Base-by-base conservation (phyloP, 2,888 invertebrate species). In the Villa cingulata region DNA sequence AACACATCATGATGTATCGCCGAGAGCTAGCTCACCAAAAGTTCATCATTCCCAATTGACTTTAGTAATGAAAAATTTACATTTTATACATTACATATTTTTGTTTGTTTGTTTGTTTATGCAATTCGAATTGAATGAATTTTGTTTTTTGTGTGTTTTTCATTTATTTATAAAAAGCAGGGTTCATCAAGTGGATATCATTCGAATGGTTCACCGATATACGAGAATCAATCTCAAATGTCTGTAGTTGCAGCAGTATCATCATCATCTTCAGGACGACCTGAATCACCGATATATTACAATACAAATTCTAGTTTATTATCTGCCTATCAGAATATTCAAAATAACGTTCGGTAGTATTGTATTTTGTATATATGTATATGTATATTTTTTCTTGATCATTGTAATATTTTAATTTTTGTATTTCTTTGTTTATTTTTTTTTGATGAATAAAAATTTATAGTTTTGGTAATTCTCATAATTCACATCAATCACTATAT, bases 211-310 rank as follows among this genome's bases (percentile, higher is more conserved):
- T 75, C 74, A 42, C 75, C 75, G 1, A 76, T 76, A 32, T 76
- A 76, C 57, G 75, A 76, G 56, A 74, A 74, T 58, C 73, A 68
- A 4, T 62, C 62, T 50, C 63, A 67, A 15, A 62, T 64, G 14
- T 63, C 65, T 4, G 48, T 63, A 1, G 56, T 57, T 52, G 53
- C 49, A 14, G 49, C 38, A 41, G 41, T 49, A 37, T 23, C 43
- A 32, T 48, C 38, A 9, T 38, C 50, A 14, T 47, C 51, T 2
- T 34, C 41, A 51, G 46, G 39, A 23, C 51, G 70, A n/a, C 65
- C 70, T 3, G 70, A 70, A 48, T 72, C 73, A 17, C 75, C 75
- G 2, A 76, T 76, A 54, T 75, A 76, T 51, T 75, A 73, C 54
- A 75, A 75, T 54, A 72, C 74, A 1, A 72, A 71, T 23, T 66